Evolutionary conservation across 2,113 vertebrate species (phyloP).

Genomic region (Anguilla japonica): DNA sequence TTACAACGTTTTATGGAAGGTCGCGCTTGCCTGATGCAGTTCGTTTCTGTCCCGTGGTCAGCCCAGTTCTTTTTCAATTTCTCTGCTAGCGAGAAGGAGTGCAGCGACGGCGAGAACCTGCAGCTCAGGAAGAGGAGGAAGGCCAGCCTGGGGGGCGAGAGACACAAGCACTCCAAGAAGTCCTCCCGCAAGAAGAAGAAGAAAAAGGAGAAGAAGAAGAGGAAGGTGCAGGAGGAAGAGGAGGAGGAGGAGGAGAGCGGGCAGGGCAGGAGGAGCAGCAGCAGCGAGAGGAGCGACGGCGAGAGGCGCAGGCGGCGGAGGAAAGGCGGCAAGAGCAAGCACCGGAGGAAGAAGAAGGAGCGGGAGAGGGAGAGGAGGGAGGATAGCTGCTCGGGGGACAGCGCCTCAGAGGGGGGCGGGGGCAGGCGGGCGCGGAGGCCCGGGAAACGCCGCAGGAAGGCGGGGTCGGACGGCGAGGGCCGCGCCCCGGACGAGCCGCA

Average conservation of each 20-base stretch:
- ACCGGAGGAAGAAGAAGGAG: constrained; percentile 63
- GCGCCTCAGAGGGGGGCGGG: constrained; percentile 35
- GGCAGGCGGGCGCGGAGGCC: constrained; percentile 29
- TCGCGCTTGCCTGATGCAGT: neutral
- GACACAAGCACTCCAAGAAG: constrained; percentile 82
- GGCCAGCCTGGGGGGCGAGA: constrained; percentile 63
- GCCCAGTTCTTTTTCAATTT: neutral
- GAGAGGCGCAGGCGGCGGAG: constrained; percentile 55
- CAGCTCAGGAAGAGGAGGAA: constrained; percentile 75
- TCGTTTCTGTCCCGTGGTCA: neutral
- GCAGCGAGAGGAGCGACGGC: constrained; percentile 35
- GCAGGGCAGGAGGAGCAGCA: constrained; percentile 56
- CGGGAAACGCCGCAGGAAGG: constrained; percentile 59
- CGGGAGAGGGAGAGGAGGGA: constrained; percentile 60
- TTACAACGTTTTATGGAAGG: neutral
- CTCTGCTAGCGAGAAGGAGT: constrained; percentile 66
- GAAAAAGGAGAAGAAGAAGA: constrained; percentile 83
- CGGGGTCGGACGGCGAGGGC: constrained; percentile 58
- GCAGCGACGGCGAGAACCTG: constrained; percentile 53
- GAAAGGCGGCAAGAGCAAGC: constrained; percentile 66
- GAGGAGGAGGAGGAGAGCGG: constrained; percentile 53
- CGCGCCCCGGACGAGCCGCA: constrained; percentile 53
- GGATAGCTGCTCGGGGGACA: constrained; percentile 55
- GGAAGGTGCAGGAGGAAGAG: constrained; percentile 69
- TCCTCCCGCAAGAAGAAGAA: constrained; percentile 86